These are phyloP conservation scores for Arothron firmamentum DNA, from an alignment of 2,113 vertebrate genomes.

Conservation along the genomic window DNA sequence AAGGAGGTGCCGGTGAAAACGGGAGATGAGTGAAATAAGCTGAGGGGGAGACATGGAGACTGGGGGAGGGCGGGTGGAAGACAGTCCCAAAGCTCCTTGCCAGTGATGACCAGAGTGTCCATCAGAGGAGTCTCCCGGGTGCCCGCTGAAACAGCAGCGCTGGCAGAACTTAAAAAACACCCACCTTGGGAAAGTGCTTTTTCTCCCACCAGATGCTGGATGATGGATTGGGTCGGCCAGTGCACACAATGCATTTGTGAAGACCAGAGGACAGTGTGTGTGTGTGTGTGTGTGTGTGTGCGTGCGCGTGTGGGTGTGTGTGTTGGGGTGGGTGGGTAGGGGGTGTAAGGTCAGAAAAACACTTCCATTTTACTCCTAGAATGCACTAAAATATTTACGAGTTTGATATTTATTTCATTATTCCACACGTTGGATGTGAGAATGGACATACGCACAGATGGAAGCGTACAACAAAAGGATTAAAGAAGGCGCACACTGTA, in stretches of 20 bases:
- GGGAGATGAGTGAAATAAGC: conserved; percentile 61
- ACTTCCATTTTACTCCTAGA: conserved; percentile 75
- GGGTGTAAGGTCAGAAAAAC: conserved; percentile 66
- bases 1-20: conserved; percentile 60
- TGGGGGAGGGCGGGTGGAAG: conserved; percentile 20
- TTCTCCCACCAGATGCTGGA: conserved; percentile 66
- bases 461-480: conserved; percentile 55
- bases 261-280: conserved; percentile 18
- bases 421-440: conserved; percentile 61
- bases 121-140: conserved; percentile 75
- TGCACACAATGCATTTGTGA: conserved; percentile 76
- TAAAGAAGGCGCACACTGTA: conserved; percentile 6
- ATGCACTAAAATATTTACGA: conserved; percentile 73
- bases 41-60: not conserved
- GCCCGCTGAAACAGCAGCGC: conserved; percentile 70
- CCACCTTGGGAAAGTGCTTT: conserved; percentile 76
- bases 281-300: not conserved
- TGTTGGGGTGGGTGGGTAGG: not conserved
- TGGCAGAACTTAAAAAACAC: conserved; percentile 73
- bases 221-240: conserved; percentile 72
- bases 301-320: too few relatives aligned
- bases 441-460: conserved; percentile 54
- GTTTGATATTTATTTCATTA: conserved; percentile 70
- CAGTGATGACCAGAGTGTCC: conserved; percentile 75
- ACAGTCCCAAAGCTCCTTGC: conserved; percentile 68